A percentile compares a stretch with the other conserved stretches of the same genome.
phyloP scores from a whole-genome alignment of 2,888 invertebrate species.

The Magallana nippona region DNA sequence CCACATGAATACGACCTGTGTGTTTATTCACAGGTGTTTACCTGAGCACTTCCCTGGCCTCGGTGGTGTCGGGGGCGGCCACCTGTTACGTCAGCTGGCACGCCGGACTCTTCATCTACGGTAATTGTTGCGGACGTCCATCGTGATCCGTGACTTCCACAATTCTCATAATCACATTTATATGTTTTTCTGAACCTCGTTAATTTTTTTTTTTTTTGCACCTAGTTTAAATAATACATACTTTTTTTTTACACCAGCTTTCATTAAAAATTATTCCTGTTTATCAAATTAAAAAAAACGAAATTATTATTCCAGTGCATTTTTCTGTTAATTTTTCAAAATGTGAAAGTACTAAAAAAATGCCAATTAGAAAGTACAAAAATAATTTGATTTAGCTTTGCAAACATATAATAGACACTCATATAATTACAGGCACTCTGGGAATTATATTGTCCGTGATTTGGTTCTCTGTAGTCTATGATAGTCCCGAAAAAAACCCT shows the following conservation, averaged over 20 bases:
- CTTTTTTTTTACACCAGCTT: too few relatives aligned
- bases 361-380: too few relatives aligned
- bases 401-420: not conserved
- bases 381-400: too few relatives aligned
- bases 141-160: not conserved
- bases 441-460: slow-evolving; percentile 37
- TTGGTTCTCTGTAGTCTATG: slow-evolving; percentile 44
- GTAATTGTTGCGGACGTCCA: slow-evolving; percentile 45
- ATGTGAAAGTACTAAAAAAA: too few relatives aligned
- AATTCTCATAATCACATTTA: not conserved
- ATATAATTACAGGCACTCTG: slow-evolving; percentile 8
- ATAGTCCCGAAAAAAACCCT: slow-evolving; percentile 54
- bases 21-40: slow-evolving; percentile 60
- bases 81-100: slow-evolving; percentile 62
- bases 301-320: too few relatives aligned
- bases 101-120: slow-evolving; percentile 64
- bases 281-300: too few relatives aligned
- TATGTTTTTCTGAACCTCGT: too few relatives aligned
- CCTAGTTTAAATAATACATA: too few relatives aligned
- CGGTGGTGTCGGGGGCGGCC: slow-evolving; percentile 57
- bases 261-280: too few relatives aligned
- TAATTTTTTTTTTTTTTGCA: too few relatives aligned
- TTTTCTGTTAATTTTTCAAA: too few relatives aligned
- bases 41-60: slow-evolving; percentile 64
- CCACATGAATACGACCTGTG: too few relatives aligned